phyloP scores from a whole-genome alignment of 1,140 invertebrate genomes.

The Heliconius congener region DNA sequence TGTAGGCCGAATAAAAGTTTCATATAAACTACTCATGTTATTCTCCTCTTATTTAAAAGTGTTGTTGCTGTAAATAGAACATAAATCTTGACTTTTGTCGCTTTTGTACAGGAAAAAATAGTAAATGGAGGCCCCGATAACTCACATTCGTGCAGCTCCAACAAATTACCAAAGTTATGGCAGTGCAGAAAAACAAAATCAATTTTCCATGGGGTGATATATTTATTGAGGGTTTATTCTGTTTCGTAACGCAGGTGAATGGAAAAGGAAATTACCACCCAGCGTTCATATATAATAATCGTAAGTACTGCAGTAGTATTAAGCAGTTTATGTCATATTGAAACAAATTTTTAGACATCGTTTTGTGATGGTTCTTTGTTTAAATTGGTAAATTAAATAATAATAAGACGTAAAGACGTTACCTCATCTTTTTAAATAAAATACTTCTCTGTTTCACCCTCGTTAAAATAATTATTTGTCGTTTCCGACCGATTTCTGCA shows the following conservation, averaged over 20 bases:
- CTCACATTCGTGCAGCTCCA: slow-evolving; percentile 35
- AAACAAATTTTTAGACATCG: background rate
- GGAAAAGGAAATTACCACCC: background rate
- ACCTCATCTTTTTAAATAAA: too few species aligned
- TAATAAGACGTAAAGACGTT: too few species aligned
- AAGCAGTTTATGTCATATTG: background rate
- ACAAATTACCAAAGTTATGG: slow-evolving; percentile 35
- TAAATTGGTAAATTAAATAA: background rate
- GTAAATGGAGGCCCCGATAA: slow-evolving; percentile 32
- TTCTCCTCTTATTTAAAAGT: slow-evolving; percentile 25
- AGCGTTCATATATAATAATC: background rate
- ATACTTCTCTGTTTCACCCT: too few species aligned
- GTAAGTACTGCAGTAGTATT: background rate
- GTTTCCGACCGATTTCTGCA: too few species aligned
- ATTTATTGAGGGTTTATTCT: slow-evolving; percentile 6
- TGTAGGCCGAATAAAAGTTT: slow-evolving; percentile 41
- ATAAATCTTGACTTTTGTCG: slow-evolving; percentile 51
- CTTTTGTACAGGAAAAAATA: slow-evolving; percentile 40
- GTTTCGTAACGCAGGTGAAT: slow-evolving; percentile 17
- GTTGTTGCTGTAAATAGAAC: slow-evolving; percentile 51
- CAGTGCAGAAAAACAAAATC: slow-evolving; percentile 32
- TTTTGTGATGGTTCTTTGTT: background rate
- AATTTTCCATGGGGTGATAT: slow-evolving; percentile 23
- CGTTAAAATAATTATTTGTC: too few species aligned
- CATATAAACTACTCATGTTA: slow-evolving; percentile 21